Conservation (phyloP, 2,888 invertebrate genomes). For the Drosophila barbarae region DNA sequence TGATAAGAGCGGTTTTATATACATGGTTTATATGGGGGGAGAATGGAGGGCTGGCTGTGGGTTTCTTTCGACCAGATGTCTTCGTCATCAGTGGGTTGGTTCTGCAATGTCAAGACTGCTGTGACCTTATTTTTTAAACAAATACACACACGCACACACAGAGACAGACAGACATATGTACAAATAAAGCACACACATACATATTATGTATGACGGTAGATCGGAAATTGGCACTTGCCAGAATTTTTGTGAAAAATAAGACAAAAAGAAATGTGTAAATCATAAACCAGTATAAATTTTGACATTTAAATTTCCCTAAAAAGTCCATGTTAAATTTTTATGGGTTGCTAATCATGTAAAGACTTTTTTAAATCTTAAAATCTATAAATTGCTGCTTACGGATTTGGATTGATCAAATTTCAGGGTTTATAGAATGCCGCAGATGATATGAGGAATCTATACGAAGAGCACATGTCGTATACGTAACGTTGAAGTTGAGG, state of each 20-base stretch:
- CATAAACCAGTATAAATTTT: too few species aligned
- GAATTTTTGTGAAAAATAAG: neutral
- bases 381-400: too few species aligned
- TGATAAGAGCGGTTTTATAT: constrained; percentile 14
- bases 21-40: neutral
- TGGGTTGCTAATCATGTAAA: too few species aligned
- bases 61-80: neutral
- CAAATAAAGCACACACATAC: neutral
- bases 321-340: too few species aligned
- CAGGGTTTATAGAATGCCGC: too few species aligned
- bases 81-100: constrained; percentile 17
- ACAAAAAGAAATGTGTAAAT: neutral
- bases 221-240: constrained; percentile 7
- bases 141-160: constrained; percentile 1
- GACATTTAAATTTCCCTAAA: neutral
- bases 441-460: too few species aligned
- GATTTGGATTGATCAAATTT: too few species aligned
- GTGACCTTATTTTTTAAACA: constrained; percentile 61
- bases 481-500: too few species aligned
- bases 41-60: constrained; percentile 4
- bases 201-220: neutral
- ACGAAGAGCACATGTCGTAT: too few species aligned
- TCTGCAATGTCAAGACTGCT: constrained; percentile 68
- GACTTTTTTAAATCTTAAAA: too few species aligned
- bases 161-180: neutral